Conservation (phyloP, 2,797 vertebrate species). For the Clarias pachynema region DNA sequence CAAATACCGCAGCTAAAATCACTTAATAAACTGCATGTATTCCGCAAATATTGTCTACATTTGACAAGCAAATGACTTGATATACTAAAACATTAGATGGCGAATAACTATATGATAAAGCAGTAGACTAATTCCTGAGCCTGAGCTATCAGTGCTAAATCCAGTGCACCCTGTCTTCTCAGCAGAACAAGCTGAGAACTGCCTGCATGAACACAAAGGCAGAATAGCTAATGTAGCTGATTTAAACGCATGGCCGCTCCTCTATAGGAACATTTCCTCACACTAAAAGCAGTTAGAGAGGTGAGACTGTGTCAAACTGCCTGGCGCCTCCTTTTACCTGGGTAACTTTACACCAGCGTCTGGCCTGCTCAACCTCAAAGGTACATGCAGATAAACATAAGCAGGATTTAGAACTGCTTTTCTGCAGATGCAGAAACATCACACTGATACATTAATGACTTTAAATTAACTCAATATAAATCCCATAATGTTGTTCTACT, state of each 20-base stretch:
- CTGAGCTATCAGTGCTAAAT: conserved; percentile 50
- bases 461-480: not conserved
- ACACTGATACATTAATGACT: conserved; percentile 5
- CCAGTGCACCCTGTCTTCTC: conserved; percentile 54
- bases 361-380: conserved; percentile 48
- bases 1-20: not conserved
- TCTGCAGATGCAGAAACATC: conserved; percentile 8
- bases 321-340: conserved; percentile 75
- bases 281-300: conserved; percentile 70
- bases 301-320: conserved; percentile 71
- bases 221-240: conserved; percentile 78
- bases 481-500: not conserved
- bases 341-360: conserved; percentile 60
- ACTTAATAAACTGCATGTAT: not conserved
- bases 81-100: not conserved
- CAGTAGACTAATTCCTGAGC: conserved; percentile 2
- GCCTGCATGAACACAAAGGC: conserved; percentile 72
- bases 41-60: not conserved
- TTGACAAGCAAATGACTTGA: conserved; percentile 11
- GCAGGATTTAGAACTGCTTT: conserved; percentile 41
- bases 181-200: conserved; percentile 78
- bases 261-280: conserved; percentile 74
- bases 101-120: not conserved
- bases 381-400: conserved; percentile 51
- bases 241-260: conserved; percentile 72